A percentile compares a stretch with the other conserved stretches of the same genome.
phyloP scores from a whole-genome alignment of 2,888 invertebrate species.

The Drosophila buzzatii region DNA sequence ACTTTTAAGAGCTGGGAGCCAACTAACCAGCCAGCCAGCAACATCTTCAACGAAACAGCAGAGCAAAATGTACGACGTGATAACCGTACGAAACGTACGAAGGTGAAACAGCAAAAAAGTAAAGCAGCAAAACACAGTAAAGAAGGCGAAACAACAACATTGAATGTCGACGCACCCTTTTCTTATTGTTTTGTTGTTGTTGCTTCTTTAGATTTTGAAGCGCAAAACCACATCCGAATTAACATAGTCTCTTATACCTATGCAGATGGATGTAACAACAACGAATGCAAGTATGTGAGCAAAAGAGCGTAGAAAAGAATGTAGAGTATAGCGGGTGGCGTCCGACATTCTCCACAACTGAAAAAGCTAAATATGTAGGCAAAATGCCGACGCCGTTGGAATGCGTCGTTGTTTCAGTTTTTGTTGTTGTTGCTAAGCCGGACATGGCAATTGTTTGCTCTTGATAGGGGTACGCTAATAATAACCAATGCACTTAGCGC shows the following conservation, averaged over 20 bases:
- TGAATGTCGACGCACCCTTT: constrained; percentile 77
- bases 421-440: constrained; percentile 57
- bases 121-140: constrained; percentile 58
- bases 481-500: constrained; percentile 40
- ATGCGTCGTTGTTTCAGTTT: constrained; percentile 40
- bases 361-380: constrained; percentile 40
- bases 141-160: constrained; percentile 42
- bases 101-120: constrained; percentile 77
- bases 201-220: constrained; percentile 52
- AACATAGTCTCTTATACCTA: constrained; percentile 45
- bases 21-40: constrained; percentile 22
- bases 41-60: constrained; percentile 64
- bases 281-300: constrained; percentile 18
- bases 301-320: constrained; percentile 32
- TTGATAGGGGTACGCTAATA: constrained; percentile 24
- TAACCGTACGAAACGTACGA: constrained; percentile 60
- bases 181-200: constrained; percentile 56
- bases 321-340: constrained; percentile 44
- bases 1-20: constrained; percentile 57
- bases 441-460: constrained; percentile 65
- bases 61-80: constrained; percentile 66
- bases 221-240: constrained; percentile 78
- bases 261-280: constrained; percentile 27
- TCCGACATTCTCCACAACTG: constrained; percentile 35
- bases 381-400: constrained; percentile 62